Evolutionary conservation across 2,797 vertebrate genomes (phyloP).

Genomic region (Gadopsis marmoratus): DNA sequence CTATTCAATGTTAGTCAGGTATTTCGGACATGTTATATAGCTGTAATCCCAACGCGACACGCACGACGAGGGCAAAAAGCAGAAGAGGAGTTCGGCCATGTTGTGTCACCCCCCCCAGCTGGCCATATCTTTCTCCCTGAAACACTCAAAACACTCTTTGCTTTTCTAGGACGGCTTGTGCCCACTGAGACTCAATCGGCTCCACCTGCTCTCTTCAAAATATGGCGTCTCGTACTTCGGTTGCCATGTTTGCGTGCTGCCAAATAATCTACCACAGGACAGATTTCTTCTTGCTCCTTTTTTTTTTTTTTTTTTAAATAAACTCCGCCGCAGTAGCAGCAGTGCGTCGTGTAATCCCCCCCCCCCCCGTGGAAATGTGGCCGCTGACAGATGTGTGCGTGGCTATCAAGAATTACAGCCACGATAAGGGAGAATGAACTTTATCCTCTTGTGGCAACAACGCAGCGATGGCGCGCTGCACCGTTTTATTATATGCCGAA

Average conservation of each 20-base stretch:
- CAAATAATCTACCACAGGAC: conserved; percentile 56
- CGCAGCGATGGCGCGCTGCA: conserved; percentile 32
- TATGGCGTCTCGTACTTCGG: conserved; percentile 69
- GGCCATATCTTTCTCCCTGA: conserved; percentile 32
- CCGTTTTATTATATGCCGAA: conserved; percentile 58
- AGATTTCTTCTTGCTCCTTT: conserved; percentile 47
- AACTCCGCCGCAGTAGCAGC: conserved; percentile 41
- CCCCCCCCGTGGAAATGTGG: conserved; percentile 64
- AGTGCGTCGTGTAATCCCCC: too few relatives aligned
- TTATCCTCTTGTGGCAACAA: conserved; percentile 65
- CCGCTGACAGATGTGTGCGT: conserved; percentile 73
- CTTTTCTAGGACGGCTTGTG: conserved; percentile 68
- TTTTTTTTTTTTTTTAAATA: too few relatives aligned
- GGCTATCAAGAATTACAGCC: conserved; percentile 67
- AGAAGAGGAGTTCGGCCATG: conserved; percentile 14
- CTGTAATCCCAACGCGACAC: not conserved
- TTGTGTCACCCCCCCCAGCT: conserved; percentile 49
- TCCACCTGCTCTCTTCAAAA: conserved; percentile 63
- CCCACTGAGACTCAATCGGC: conserved; percentile 60
- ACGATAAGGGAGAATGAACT: conserved; percentile 68
- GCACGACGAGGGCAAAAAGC: not conserved
- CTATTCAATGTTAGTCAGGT: not conserved
- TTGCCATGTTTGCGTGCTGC: conserved; percentile 42
- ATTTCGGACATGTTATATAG: conserved; percentile 5
- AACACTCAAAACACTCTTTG: conserved; percentile 45